Conservation (phyloP, 2,113 vertebrate genomes). For the Excalfactoria chinensis region DNA sequence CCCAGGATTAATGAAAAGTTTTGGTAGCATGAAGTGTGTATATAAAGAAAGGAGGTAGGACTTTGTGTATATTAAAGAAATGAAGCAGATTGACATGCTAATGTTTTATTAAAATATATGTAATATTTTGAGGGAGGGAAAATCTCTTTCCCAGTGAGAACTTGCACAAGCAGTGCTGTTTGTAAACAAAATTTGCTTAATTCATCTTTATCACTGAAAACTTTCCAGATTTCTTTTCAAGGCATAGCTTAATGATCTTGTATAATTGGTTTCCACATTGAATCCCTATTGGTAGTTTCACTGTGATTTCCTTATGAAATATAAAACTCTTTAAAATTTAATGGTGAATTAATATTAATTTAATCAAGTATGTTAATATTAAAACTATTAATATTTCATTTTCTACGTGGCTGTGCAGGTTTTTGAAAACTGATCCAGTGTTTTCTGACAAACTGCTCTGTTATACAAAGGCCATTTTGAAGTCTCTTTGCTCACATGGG, state of each 20-base stretch:
- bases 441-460: slow-evolving; percentile 54
- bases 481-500: background rate
- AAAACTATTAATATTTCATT: slow-evolving; percentile 77
- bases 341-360: slow-evolving; percentile 79
- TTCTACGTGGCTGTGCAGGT: slow-evolving; percentile 52
- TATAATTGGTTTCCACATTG: slow-evolving; percentile 53
- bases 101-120: background rate
- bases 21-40: background rate
- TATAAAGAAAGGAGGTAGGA: background rate
- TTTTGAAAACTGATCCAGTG: slow-evolving; percentile 58
- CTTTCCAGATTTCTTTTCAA: background rate
- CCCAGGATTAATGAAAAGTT: background rate
- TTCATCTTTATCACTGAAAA: slow-evolving; percentile 1
- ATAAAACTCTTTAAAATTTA: slow-evolving; percentile 77
- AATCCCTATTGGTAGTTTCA: slow-evolving; percentile 65
- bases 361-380: slow-evolving; percentile 77
- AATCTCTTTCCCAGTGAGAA: background rate
- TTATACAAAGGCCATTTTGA: background rate
- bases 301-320: slow-evolving; percentile 72
- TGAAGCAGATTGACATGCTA: background rate
- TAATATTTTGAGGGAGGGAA: background rate
- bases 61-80: background rate
- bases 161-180: background rate
- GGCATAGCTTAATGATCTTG: slow-evolving; percentile 46
- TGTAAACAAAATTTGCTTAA: slow-evolving; percentile 11